These are phyloP conservation scores for Hemiprocne comata DNA, from an alignment of 2,113 vertebrate species.

Conservation along the genomic window DNA sequence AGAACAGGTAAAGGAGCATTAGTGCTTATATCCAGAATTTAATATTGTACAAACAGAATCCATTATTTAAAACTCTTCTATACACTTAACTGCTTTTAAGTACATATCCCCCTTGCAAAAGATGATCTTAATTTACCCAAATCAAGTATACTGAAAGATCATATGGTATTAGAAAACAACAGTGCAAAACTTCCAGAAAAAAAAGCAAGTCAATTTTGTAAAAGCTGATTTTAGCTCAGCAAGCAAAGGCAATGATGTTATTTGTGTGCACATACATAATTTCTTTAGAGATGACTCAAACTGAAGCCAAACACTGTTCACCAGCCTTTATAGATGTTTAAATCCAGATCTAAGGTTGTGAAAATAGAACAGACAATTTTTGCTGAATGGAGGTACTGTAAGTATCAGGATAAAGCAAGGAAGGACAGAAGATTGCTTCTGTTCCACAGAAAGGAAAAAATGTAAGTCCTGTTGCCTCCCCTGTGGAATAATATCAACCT, in stretches of 20 bases:
- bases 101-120: background rate
- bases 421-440: background rate
- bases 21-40: background rate
- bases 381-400: background rate
- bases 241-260: background rate
- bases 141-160: background rate
- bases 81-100: background rate
- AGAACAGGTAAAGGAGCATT: background rate
- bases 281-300: background rate
- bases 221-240: background rate
- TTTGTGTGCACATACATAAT: rapidly evolving
- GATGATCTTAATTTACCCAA: background rate
- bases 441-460: background rate
- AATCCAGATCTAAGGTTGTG: background rate
- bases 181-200: background rate
- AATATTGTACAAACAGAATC: background rate
- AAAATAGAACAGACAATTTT: background rate
- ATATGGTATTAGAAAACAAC: background rate
- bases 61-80: background rate
- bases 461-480: background rate
- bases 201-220: background rate
- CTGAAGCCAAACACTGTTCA: background rate
- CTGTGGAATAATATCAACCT: background rate
- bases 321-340: background rate
- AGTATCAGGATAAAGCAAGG: background rate